Percentiles rank a stretch among this genome's conserved stretches.
Evolutionary conservation across 2,797 vertebrate species (phyloP).

Genomic region (Tachyglossus aculeatus): DNA sequence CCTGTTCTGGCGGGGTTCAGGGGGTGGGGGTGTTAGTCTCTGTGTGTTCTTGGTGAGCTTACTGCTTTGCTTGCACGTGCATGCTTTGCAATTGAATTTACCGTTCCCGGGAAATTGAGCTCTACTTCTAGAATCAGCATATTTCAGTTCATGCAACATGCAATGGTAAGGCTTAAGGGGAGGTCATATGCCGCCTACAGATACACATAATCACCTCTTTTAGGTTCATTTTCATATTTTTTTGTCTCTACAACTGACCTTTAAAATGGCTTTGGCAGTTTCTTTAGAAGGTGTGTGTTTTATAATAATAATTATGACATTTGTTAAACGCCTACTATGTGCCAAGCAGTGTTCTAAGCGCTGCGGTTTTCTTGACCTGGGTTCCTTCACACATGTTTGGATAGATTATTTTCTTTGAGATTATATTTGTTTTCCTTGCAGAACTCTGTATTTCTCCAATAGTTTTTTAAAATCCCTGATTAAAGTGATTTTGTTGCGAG

Average conservation of each 20-base stretch:
- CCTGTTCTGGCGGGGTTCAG: neutral
- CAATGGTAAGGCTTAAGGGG: neutral
- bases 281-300: neutral
- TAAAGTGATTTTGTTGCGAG: neutral
- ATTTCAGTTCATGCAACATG: neutral
- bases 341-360: too few relatives aligned
- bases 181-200: neutral
- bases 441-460: neutral
- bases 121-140: neutral
- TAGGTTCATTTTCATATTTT: neutral
- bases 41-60: slow-evolving; percentile 2
- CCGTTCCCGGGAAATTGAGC: slow-evolving; percentile 9
- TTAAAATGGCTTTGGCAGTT: neutral
- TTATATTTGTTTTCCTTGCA: neutral
- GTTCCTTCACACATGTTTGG: neutral
- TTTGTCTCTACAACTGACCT: neutral
- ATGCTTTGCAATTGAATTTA: neutral
- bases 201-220: neutral
- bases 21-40: neutral
- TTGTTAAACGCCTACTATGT: too few relatives aligned
- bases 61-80: neutral
- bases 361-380: neutral
- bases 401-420: neutral
- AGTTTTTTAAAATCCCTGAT: neutral
- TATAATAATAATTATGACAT: too few relatives aligned